Conservation (phyloP, 2,888 invertebrate species). For the Vanessa cardui region DNA sequence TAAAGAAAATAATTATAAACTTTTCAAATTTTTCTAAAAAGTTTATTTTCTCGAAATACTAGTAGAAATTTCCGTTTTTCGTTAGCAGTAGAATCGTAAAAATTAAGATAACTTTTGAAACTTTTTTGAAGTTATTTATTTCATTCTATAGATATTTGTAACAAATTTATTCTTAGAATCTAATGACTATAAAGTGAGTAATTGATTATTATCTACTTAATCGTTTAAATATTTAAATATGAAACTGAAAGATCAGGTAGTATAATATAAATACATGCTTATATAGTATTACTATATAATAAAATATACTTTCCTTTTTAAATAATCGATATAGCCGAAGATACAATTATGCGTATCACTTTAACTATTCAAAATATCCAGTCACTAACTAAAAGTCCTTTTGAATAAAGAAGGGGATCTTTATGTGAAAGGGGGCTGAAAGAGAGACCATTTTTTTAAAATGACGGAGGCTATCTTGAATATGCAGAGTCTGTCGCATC, state of each 20-base stretch:
- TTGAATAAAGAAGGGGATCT: constrained; percentile 76
- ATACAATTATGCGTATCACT: neutral
- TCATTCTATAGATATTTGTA: too few species aligned
- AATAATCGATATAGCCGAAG: neutral
- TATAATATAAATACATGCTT: too few species aligned
- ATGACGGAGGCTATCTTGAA: constrained; percentile 72
- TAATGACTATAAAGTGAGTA: too few species aligned
- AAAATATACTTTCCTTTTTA: neutral
- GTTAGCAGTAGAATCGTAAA: neutral
- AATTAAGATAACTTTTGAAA: neutral
- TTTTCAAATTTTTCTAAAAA: constrained; percentile 6
- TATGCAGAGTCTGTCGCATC: constrained; percentile 70
- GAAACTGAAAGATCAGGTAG: too few species aligned
- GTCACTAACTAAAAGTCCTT: constrained; percentile 62
- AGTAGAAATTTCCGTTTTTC: neutral
- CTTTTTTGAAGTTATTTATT: too few species aligned
- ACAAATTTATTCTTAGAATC: too few species aligned
- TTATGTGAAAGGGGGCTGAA: constrained; percentile 69
- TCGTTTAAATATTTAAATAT: too few species aligned
- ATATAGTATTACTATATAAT: too few species aligned
- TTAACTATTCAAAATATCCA: constrained; percentile 7
- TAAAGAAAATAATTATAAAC: constrained; percentile 10
- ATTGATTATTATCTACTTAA: too few species aligned
- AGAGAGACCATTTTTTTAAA: constrained; percentile 73
- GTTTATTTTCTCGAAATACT: neutral